Evolutionary conservation across 64 coral and sea anemone genomes (phyloP).

Genomic region (Trachythela sp.): DNA sequence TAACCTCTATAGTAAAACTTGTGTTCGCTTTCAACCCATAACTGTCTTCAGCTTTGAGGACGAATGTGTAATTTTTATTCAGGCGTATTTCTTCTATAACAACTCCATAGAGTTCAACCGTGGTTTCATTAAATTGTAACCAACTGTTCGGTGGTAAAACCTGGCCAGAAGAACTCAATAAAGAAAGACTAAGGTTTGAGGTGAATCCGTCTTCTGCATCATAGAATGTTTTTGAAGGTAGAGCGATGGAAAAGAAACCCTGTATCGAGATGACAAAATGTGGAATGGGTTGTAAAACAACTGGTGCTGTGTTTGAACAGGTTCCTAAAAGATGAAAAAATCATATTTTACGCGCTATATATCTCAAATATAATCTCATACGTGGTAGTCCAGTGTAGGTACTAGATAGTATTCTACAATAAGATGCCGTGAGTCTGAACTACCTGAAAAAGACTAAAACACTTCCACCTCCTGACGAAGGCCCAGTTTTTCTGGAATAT

Average conservation of each 20-base stretch:
- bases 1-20: constrained; percentile 7
- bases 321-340: background rate
- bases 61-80: constrained; percentile 12
- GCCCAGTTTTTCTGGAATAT: too few relatives aligned
- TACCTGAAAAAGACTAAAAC: too few relatives aligned
- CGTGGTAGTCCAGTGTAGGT: too few relatives aligned
- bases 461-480: too few relatives aligned
- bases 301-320: background rate
- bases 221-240: background rate
- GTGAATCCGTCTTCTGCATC: constrained; percentile 41
- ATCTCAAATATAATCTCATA: too few relatives aligned
- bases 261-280: background rate
- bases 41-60: constrained; percentile 19
- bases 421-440: too few relatives aligned
- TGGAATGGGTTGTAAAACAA: background rate
- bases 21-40: background rate
- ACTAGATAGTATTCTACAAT: too few relatives aligned
- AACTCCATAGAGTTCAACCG: constrained; percentile 12
- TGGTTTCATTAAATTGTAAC: constrained; percentile 28
- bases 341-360: too few relatives aligned
- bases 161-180: constrained; percentile 2
- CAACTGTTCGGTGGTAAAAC: background rate
- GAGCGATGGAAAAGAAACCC: background rate
- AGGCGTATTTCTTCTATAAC: background rate
- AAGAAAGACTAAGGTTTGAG: background rate